These are phyloP conservation scores for Cyrtonyx montezumae DNA, from an alignment of 2,113 vertebrate genomes.

Conservation along the genomic window DNA sequence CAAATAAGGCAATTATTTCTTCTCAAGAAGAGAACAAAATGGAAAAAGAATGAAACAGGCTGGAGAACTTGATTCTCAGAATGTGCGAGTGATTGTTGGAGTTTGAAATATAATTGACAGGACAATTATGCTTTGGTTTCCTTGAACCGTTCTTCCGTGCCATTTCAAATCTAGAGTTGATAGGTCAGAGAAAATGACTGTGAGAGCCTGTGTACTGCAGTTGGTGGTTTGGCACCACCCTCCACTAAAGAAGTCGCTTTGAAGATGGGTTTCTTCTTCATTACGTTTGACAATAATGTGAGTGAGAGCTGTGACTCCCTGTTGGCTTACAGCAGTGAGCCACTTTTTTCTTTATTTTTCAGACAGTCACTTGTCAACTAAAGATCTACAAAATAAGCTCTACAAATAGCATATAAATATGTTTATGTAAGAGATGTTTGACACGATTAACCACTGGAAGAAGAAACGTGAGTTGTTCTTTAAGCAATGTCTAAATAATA, in stretches of 20 bases:
- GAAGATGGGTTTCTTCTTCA: neutral
- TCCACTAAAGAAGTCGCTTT: neutral
- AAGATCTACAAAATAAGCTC: neutral
- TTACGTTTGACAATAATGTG: neutral
- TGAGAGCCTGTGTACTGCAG: neutral
- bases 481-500: neutral
- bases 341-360: neutral
- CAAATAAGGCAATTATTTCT: neutral
- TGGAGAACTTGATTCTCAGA: neutral
- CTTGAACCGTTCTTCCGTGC: neutral
- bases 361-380: neutral
- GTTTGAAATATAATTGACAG: neutral
- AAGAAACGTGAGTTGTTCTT: neutral
- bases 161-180: neutral
- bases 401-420: neutral
- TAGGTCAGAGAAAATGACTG: neutral
- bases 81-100: neutral
- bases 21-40: neutral
- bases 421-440: neutral
- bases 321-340: neutral
- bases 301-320: neutral
- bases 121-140: neutral
- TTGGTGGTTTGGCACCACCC: neutral
- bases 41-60: neutral
- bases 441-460: too few relatives aligned